phyloP scores from a whole-genome alignment of 2,113 vertebrate species.

The Osmerus mordax region DNA sequence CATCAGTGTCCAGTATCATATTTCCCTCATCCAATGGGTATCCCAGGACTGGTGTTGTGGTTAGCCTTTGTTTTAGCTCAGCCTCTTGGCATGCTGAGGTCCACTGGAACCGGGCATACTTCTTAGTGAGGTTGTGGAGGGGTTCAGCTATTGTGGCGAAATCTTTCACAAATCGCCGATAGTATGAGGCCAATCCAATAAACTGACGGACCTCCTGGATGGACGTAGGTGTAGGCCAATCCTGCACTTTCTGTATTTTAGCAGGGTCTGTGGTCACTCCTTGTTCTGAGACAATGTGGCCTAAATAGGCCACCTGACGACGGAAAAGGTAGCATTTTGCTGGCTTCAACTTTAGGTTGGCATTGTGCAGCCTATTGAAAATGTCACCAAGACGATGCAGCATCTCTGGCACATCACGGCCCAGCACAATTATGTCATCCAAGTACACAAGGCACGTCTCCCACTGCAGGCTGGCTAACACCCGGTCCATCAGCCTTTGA shows the following conservation, averaged over 20 bases:
- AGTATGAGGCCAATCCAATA: slow-evolving; percentile 31
- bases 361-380: slow-evolving; percentile 12
- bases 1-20: slow-evolving; percentile 8
- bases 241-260: slow-evolving; percentile 13
- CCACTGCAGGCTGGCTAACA: slow-evolving; percentile 20
- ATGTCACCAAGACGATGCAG: slow-evolving; percentile 14
- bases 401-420: slow-evolving; percentile 18
- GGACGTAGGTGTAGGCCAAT: background rate
- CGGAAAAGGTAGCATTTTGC: slow-evolving; percentile 25
- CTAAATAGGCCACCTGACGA: slow-evolving; percentile 1
- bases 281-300: background rate
- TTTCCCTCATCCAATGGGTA: slow-evolving; percentile 11
- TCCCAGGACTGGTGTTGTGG: slow-evolving; percentile 17
- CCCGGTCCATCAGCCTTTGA: slow-evolving; percentile 14
- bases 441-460: slow-evolving; percentile 25
- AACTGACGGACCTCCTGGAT: background rate
- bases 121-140: slow-evolving; percentile 20
- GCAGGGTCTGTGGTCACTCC: slow-evolving; percentile 10
- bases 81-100: background rate
- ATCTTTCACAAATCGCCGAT: slow-evolving; percentile 25
- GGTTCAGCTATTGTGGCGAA: slow-evolving; percentile 24
- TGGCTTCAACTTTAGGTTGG: slow-evolving; percentile 36
- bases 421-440: slow-evolving; percentile 13
- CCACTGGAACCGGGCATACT: slow-evolving; percentile 25
- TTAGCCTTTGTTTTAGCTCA: background rate